Conservation (phyloP, 2,113 vertebrate species). For the Callocephalon fimbriatum region DNA sequence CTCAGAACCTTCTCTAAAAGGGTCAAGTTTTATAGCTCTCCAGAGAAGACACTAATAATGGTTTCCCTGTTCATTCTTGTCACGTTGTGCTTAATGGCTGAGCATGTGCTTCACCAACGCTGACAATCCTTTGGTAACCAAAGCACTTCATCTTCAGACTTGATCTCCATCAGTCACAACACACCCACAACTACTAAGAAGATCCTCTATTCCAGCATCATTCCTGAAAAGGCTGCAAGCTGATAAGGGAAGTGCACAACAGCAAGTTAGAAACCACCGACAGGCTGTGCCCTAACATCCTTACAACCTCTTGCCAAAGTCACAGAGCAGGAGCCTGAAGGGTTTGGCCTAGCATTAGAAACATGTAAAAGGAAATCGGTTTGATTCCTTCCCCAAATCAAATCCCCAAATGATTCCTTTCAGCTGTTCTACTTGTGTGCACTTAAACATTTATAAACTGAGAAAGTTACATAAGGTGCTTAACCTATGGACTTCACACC, state of each 20-base stretch:
- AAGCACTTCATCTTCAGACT: not conserved
- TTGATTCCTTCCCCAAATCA: not conserved
- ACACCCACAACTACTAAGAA: not conserved
- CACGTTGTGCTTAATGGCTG: rapidly evolving
- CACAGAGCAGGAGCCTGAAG: not conserved
- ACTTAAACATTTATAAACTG: not conserved
- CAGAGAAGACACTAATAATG: not conserved
- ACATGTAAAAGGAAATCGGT: not conserved
- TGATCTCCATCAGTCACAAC: not conserved
- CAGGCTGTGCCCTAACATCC: rapidly evolving
- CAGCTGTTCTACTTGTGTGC: not conserved
- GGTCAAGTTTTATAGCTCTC: not conserved
- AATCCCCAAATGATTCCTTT: not conserved
- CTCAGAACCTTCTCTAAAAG: not conserved
- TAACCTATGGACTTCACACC: not conserved
- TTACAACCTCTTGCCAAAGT: not conserved
- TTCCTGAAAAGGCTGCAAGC: not conserved
- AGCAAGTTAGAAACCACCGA: rapidly evolving
- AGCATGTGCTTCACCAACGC: rapidly evolving
- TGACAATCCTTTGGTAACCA: not conserved
- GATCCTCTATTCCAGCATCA: rapidly evolving
- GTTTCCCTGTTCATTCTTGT: not conserved
- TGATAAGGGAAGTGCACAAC: not conserved
- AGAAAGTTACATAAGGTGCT: not conserved
- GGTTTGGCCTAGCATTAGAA: not conserved